Conservation (phyloP, 2,113 vertebrate species). For the Uria lomvia region DNA sequence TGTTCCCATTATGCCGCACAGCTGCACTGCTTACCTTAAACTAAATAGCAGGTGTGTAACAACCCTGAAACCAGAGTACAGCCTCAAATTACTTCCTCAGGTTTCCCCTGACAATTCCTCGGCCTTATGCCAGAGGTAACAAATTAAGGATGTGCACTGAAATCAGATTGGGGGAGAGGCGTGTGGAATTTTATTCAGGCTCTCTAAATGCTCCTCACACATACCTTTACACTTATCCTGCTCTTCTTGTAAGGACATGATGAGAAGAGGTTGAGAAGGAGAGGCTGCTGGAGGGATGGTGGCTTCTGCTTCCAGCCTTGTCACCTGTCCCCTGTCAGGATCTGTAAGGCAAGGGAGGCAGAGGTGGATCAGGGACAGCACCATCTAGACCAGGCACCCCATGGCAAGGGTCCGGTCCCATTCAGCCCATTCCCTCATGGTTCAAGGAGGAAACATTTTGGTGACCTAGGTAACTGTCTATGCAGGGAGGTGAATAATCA, state of each 20-base stretch:
- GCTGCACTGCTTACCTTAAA: neutral
- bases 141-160: neutral
- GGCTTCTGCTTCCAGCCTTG: constrained; percentile 28
- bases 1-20: neutral
- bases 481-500: neutral
- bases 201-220: neutral
- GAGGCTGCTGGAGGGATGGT: constrained; percentile 18
- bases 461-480: neutral
- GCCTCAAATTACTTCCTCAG: neutral
- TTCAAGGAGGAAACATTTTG: neutral
- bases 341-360: constrained; percentile 24
- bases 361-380: neutral
- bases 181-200: neutral
- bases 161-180: neutral
- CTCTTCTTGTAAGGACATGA: constrained; percentile 34
- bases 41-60: neutral
- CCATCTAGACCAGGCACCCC: neutral
- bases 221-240: constrained; percentile 64
- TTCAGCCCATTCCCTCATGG: neutral
- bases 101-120: neutral
- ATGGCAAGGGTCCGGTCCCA: neutral
- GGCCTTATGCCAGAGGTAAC: neutral
- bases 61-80: neutral
- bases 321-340: constrained; percentile 20
- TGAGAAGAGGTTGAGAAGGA: neutral